phyloP scores from a whole-genome alignment of 2,888 invertebrate species.

The Mythimna lalbum region DNA sequence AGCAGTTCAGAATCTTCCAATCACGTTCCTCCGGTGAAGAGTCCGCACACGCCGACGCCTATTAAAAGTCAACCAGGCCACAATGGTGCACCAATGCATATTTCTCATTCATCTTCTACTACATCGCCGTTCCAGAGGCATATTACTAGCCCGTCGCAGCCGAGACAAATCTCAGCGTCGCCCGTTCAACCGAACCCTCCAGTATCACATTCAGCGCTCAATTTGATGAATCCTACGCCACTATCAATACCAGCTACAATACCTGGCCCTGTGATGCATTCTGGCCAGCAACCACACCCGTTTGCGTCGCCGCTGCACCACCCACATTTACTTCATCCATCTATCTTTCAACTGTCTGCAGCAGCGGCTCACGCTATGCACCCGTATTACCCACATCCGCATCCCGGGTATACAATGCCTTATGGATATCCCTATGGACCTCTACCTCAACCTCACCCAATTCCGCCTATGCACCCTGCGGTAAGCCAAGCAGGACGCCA shows the following conservation, averaged over 20 bases:
- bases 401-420: conserved; percentile 93
- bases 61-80: conserved; percentile 87
- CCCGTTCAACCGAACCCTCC: conserved; percentile 86
- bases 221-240: conserved; percentile 91
- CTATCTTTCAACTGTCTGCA: conserved; percentile 91
- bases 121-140: conserved; percentile 89
- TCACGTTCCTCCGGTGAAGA: conserved; percentile 90
- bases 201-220: conserved; percentile 91
- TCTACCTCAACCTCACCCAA: conserved; percentile 94
- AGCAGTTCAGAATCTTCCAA: conserved; percentile 83
- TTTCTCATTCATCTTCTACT: conserved; percentile 82
- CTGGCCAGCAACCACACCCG: conserved; percentile 93
- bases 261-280: conserved; percentile 93
- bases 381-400: conserved; percentile 93
- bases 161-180: conserved; percentile 88
- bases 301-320: conserved; percentile 93
- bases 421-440: conserved; percentile 94
- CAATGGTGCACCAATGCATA: conserved; percentile 83
- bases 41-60: conserved; percentile 89
- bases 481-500: conserved; percentile 86
- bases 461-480: conserved; percentile 92
- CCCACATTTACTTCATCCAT: conserved; percentile 92
- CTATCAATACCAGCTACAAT: conserved; percentile 92
- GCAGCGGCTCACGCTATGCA: conserved; percentile 92
- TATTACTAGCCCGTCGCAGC: conserved; percentile 87